Evolutionary conservation across 1,140 invertebrate species (phyloP).

Genomic region (Whitmania pigra): DNA sequence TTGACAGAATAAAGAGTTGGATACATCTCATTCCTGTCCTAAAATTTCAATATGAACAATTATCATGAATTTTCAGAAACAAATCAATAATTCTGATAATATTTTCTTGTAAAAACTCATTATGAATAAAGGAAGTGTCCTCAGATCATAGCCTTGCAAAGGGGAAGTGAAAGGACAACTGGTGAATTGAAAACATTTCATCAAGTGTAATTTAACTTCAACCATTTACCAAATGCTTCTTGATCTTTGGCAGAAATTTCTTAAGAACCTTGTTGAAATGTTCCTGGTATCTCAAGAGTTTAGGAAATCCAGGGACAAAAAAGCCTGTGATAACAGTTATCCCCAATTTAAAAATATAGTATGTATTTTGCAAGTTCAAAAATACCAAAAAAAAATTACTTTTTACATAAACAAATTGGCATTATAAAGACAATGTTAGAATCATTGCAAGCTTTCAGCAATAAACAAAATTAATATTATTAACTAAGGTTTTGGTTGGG

Average conservation of each 20-base stretch:
- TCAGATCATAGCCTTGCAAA: no score
- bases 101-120: no score
- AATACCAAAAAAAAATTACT: neutral
- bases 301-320: slow-evolving; percentile 96
- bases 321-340: slow-evolving; percentile 46
- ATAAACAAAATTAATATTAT: neutral
- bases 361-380: neutral
- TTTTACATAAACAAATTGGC: neutral
- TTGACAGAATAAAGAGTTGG: slow-evolving; percentile 90
- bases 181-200: no score
- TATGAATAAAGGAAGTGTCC: no score
- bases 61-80: slow-evolving; percentile 8
- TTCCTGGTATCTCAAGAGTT: slow-evolving; percentile 79
- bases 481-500: neutral
- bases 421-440: neutral
- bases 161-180: no score
- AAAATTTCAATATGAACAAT: slow-evolving; percentile 24
- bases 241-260: slow-evolving; percentile 85
- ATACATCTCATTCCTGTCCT: slow-evolving; percentile 83
- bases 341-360: neutral
- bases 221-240: slow-evolving; percentile 64
- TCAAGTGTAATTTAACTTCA: no score
- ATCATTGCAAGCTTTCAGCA: neutral
- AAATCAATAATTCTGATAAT: no score
- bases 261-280: slow-evolving; percentile 91